These are phyloP conservation scores for Sebastes minor DNA, from an alignment of 2,797 vertebrate species.

Conservation along the genomic window DNA sequence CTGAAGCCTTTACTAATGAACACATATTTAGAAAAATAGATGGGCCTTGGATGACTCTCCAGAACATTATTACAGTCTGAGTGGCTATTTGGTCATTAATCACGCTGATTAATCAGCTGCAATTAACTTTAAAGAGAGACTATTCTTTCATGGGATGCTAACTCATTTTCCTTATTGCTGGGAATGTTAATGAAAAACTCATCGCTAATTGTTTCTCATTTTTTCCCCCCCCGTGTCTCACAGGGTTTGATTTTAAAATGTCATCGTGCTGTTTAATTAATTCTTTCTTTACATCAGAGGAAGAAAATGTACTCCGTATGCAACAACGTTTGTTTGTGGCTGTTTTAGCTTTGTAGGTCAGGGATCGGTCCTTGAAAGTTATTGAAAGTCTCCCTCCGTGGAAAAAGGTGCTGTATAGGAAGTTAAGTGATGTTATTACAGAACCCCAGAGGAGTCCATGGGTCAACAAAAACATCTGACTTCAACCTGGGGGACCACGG, in stretches of 20 bases:
- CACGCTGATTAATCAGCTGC: conserved; percentile 59
- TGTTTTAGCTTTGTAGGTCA: background rate
- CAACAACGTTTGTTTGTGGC: background rate
- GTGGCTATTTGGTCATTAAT: conserved; percentile 55
- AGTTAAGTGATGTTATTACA: background rate
- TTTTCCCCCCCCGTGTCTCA: background rate
- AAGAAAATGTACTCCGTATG: background rate
- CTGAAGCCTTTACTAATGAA: conserved; percentile 52
- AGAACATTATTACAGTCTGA: conserved; percentile 57
- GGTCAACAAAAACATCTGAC: background rate
- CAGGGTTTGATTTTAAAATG: conserved; percentile 27
- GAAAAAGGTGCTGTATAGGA: background rate
- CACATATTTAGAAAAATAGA: conserved; percentile 67
- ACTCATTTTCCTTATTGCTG: conserved; percentile 33
- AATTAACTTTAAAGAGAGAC: conserved; percentile 50
- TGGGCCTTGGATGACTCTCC: conserved; percentile 32
- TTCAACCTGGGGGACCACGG: background rate
- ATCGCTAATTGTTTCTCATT: conserved; percentile 20
- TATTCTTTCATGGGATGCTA: conserved; percentile 30
- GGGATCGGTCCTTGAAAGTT: background rate
- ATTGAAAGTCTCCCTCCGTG: background rate
- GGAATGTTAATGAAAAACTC: conserved; percentile 29
- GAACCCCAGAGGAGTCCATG: background rate
- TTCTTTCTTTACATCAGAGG: background rate
- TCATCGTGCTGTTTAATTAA: conserved; percentile 2